Percentiles rank a stretch among this genome's conserved stretches.
phyloP scores from a whole-genome alignment of 2,113 vertebrate species.

The Chitala chitala region DNA sequence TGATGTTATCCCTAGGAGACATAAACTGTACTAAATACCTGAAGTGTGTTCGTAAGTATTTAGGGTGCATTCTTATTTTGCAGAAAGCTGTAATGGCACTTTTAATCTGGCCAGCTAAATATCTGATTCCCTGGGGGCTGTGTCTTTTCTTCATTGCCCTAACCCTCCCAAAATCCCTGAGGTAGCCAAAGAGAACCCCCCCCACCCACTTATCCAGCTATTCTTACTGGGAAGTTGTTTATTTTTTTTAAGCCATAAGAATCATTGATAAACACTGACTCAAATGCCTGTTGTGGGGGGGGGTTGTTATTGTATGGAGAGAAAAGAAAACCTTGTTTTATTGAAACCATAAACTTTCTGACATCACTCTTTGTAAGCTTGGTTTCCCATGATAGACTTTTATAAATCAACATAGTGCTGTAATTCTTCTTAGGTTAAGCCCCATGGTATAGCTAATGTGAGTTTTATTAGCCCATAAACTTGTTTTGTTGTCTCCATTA shows the following conservation, averaged over 20 bases:
- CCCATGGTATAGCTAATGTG: slow-evolving; percentile 28
- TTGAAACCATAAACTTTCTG: slow-evolving; percentile 35
- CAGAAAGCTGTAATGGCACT: background rate
- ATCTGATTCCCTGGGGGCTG: background rate
- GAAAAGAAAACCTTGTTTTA: slow-evolving; percentile 24
- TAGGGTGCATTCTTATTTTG: background rate
- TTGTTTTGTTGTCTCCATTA: slow-evolving; percentile 23
- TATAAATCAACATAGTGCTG: slow-evolving; percentile 31
- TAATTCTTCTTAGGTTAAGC: slow-evolving; percentile 32
- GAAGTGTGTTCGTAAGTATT: background rate
- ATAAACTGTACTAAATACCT: background rate
- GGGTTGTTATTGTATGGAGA: slow-evolving; percentile 18
- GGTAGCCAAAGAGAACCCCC: background rate
- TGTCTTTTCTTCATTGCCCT: background rate
- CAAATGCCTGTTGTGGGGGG: slow-evolving; percentile 23
- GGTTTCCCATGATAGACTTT: slow-evolving; percentile 29
- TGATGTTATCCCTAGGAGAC: background rate
- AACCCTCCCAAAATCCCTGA: background rate
- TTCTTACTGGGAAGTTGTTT: slow-evolving; percentile 6
- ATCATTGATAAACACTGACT: slow-evolving; percentile 20
- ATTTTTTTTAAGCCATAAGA: slow-evolving; percentile 1
- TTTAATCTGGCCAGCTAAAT: background rate
- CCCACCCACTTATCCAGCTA: slow-evolving; percentile 12
- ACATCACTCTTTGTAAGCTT: slow-evolving; percentile 34
- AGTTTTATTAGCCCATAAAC: slow-evolving; percentile 39